Base-by-base conservation (phyloP, 2,113 vertebrate species). In the Benitochromis conjunctus region DNA sequence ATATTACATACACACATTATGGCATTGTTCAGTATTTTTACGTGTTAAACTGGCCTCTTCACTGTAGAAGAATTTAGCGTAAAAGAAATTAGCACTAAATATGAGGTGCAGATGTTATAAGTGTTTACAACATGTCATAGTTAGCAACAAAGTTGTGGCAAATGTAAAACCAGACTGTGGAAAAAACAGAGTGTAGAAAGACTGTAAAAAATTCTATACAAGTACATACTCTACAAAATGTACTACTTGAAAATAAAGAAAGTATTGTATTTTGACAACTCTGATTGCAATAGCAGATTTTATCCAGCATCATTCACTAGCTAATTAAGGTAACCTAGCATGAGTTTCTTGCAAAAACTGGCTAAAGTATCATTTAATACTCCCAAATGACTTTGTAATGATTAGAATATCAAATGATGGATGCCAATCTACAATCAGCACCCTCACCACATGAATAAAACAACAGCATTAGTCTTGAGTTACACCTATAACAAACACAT, bases 391-490 rank as follows among this genome's bases (percentile, higher is more conserved):
- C 64, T 43, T 24, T 43, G 14, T 43, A 43, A 69, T 43, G 0
- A 69, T 24, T 43, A 43, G 34, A 69, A 69, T 69, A 24, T 24
- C 36, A 69, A 66, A 66, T 41, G 62, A 41, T 66, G 62, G 19
- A 66, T 38, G 36, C 34, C n/a, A 41, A 66, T 36, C n/a, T 66
- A 66, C 36, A 38, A 26, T 66, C 26, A 29, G 31, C 26, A 77
- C 43, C 24, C 26, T 80, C 55, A 56, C 36, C 21, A 0, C 34
- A 14, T 82, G 38, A 74, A 74, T 9, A 1, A 34, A 80, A 21
- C 9, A 14, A 55, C 48, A 56, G 19, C 19, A 0, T 26, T 48
- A 14, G n/a, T 41, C 54, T 51, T 41, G 11, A 66, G 9, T 76
- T 43, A 29, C 38, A 58, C 78, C 14, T 0, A 48, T 11, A 46